Base-by-base conservation (phyloP, 2,113 vertebrate genomes). In the Colaptes auratus region DNA sequence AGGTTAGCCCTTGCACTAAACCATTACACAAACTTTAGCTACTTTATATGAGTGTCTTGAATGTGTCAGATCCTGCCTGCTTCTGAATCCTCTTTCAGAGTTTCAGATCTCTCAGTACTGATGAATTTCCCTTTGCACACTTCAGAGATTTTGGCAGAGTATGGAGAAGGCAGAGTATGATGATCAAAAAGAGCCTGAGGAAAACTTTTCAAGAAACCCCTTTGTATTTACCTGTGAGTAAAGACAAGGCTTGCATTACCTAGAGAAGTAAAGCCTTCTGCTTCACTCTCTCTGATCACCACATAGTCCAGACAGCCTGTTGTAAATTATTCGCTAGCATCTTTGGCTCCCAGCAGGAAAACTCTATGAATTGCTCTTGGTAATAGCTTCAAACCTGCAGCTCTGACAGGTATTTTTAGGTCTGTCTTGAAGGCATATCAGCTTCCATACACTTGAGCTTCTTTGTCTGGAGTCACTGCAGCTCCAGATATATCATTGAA, bases 381-480 rank as follows among this genome's bases (percentile, higher is more conserved):
- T 96, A 97, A 97, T 84, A 95, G 89, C 93, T 96, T 92, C 91
- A 91, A 92, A 97, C 93, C 94, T 97, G 92, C 93, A 91, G 73
- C 84, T 94, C 92, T 6, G 19, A 95, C 95, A 97, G 97, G 97
- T 98, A 97, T 98, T 98, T 98, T 98, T 98, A 98, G 96, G 96
- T 79, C 88, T 98, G 96, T 97, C 97, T 97, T 95, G 88, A 96
- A 97, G 97, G 93, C 61, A 60, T 81, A 92, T 93, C 96, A 97
- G 95, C 92, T 97, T 94, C 94, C 93, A 67, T 89, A 80, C 90
- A 60, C 94, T 97, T 95, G 79, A 90, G 12, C 82, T 94, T 90
- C 97, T 97, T 98, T 98, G 97, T 97, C 92, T 97, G 96, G 93
- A 97, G 96, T 93, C 96, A 86, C 81, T 93, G 44, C 83, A 84